Evolutionary conservation across 2,113 vertebrate species (phyloP), one percentile per base, ranked within the genome.

Genomic region (Chelonoidis abingdonii): DNA sequence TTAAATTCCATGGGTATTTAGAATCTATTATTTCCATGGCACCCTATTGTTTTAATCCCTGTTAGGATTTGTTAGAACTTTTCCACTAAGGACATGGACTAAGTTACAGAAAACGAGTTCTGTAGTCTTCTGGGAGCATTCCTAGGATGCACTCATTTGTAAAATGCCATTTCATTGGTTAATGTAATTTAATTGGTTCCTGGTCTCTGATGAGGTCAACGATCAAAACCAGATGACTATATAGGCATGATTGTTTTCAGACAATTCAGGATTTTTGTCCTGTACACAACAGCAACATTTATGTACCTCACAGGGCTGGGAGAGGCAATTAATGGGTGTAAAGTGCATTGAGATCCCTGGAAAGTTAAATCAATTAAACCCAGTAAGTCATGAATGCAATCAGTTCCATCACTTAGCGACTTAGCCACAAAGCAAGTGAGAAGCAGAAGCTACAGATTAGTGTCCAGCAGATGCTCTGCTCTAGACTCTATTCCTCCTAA

Each of bases 1-100:
- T 94, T 90, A 84, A 52, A 89, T 13, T 56, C 82, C 29, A 4
- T 9, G 90, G 4, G 9, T 90, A 93, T 80, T 80, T 49, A 22
- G 79, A 7, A 1, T 47, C 16, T 93, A 91, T 92, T 82, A 90
- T 85, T 95, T 84, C 14, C 53, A 87, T 35, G 21, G 38, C 83
- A 88, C 13, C 54, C 89, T 38, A 82, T 27, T 88, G 49, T 31
- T 59, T 95, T 93, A 80, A 11, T 94, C 86, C 41, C 76, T 94
- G 27, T 76, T 94, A 91, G 35, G 81, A 69, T 54, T 89, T 22
- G 29, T 59, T 59, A 6, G 21, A 72, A 94, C 83, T 84, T 81
- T 89, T 80, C 78, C 17, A 29, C 84, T 69, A 93, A 92, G 79
- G 1, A 92, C 22, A 57, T 92, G 35, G 53, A 87, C 69, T 11